Evolutionary conservation across 2,113 vertebrate species (phyloP).

Genomic region (Nibea albiflora): DNA sequence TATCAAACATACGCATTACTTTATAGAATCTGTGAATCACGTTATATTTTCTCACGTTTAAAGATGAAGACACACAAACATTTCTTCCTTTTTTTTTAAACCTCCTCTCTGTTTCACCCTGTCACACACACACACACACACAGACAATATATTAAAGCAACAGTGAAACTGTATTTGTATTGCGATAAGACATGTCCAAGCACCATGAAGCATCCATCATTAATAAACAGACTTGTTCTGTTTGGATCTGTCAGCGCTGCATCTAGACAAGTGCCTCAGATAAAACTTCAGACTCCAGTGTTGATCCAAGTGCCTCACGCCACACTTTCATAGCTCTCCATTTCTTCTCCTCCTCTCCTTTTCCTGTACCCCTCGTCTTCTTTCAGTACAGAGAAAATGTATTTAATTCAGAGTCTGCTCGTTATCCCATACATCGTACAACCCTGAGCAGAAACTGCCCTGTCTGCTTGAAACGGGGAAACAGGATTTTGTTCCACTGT

Average conservation of each 20-base stretch:
- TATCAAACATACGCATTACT: not conserved
- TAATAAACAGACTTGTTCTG: slow-evolving; percentile 48
- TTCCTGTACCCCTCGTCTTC: not conserved
- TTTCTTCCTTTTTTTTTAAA: not conserved
- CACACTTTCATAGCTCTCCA: slow-evolving; percentile 4
- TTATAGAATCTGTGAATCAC: not conserved
- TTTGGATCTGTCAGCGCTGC: slow-evolving; percentile 40
- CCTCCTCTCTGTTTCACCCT: slow-evolving; percentile 2
- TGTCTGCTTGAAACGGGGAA: slow-evolving; percentile 39
- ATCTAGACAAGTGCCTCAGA: slow-evolving; percentile 36
- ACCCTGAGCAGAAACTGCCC: not conserved
- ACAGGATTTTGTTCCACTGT: slow-evolving; percentile 48
- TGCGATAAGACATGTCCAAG: slow-evolving; percentile 47
- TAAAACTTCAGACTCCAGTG: slow-evolving; percentile 36
- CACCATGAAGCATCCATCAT: slow-evolving; percentile 39
- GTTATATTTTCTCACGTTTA: not conserved
- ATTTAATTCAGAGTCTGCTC: slow-evolving; percentile 56
- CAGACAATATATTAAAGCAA: slow-evolving; percentile 24
- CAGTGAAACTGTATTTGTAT: slow-evolving; percentile 26
- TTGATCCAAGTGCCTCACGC: slow-evolving; percentile 28
- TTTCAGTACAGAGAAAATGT: slow-evolving; percentile 20
- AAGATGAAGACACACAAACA: not conserved
- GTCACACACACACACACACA: slow-evolving; percentile 10
- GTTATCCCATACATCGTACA: slow-evolving; percentile 25
- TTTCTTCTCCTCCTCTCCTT: not conserved